These are phyloP conservation scores for Rhinichthys osculus DNA, from an alignment of 2,797 vertebrate genomes.

Conservation along the genomic window DNA sequence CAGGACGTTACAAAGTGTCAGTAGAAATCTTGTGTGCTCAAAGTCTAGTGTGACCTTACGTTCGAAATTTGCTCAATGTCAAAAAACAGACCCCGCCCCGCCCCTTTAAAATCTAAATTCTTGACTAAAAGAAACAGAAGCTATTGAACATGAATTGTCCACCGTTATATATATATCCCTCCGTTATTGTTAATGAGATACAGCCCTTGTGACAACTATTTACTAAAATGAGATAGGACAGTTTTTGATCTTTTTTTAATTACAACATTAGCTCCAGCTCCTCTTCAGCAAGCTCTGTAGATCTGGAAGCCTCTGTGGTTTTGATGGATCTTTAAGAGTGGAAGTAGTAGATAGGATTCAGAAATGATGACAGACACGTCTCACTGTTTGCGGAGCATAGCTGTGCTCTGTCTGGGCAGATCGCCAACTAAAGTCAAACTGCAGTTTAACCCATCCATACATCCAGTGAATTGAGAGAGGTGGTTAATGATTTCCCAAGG, in stretches of 20 bases:
- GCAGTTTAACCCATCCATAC: constrained; percentile 36
- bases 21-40: no score
- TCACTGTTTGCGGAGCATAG: constrained; percentile 43
- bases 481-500: constrained; percentile 20
- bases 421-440: constrained; percentile 43
- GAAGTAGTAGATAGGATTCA: constrained; percentile 25
- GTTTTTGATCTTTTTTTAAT: background rate
- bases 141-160: no score
- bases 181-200: background rate
- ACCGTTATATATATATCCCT: no score
- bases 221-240: background rate
- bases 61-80: background rate
- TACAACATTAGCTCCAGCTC: background rate
- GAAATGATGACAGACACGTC: constrained; percentile 43
- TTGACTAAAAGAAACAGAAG: no score
- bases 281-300: constrained; percentile 2
- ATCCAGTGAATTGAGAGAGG: constrained; percentile 10
- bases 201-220: background rate
- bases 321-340: constrained; percentile 23
- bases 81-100: background rate
- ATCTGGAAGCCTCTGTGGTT: constrained; percentile 19
- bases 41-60: background rate
- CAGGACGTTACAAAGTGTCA: no score
- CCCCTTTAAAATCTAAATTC: no score
- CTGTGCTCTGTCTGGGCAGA: constrained; percentile 35